phyloP scores from a whole-genome alignment of 2,113 vertebrate species.

The Bostrychus sinensis region DNA sequence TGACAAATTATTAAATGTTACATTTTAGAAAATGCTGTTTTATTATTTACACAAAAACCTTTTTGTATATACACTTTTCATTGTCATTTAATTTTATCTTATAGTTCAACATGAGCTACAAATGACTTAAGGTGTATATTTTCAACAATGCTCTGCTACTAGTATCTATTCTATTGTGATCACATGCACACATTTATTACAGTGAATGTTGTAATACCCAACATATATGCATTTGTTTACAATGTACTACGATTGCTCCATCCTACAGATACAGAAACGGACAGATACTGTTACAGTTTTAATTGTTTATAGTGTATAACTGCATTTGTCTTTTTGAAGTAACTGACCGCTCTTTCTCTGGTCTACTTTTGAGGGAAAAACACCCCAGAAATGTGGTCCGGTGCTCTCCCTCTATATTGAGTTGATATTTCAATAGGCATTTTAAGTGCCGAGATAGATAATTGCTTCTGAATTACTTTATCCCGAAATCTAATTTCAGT shows the following conservation, averaged over 20 bases:
- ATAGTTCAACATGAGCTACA: not conserved
- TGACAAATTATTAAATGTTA: not conserved
- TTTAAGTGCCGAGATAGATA: no score
- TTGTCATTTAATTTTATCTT: not conserved
- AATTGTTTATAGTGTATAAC: not conserved
- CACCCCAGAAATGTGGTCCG: not conserved
- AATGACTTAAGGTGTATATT: not conserved
- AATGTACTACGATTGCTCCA: not conserved
- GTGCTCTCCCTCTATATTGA: not conserved
- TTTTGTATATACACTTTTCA: no score
- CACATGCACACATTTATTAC: not conserved
- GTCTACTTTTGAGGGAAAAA: not conserved
- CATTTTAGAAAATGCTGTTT: no score
- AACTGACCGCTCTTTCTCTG: not conserved
- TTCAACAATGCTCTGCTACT: not conserved
- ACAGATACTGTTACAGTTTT: not conserved
- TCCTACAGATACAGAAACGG: not conserved
- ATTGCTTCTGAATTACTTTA: no score
- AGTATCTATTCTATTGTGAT: not conserved
- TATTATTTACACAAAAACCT: no score
- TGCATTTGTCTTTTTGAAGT: not conserved
- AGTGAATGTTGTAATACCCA: not conserved
- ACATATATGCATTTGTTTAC: not conserved
- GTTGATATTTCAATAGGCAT: not conserved
- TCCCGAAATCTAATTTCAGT: no score